Evolutionary conservation across 2,113 vertebrate genomes (phyloP).

Genomic region (Thymallus thymallus): DNA sequence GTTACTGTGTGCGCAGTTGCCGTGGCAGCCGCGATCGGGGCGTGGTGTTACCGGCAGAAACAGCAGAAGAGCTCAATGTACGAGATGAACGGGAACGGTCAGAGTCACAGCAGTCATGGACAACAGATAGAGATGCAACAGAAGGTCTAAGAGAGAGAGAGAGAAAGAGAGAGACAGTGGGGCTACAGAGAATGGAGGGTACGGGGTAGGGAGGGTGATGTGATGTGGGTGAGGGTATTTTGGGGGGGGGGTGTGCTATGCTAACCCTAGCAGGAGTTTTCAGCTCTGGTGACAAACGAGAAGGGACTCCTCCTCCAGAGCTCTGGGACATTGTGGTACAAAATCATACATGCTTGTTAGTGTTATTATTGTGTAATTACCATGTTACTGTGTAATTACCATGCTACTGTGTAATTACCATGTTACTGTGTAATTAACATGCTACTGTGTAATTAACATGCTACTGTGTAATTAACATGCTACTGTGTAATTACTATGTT

Average conservation of each 20-base stretch:
- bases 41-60: constrained; percentile 85
- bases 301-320: constrained; percentile 41
- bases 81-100: constrained; percentile 87
- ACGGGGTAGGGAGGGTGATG: constrained; percentile 10
- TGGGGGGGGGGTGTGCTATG: not conserved
- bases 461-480: no score
- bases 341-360: constrained; percentile 23
- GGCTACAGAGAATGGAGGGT: constrained; percentile 35
- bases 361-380: constrained; percentile 2
- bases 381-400: constrained; percentile 9
- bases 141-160: constrained; percentile 70
- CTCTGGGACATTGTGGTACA: constrained; percentile 49
- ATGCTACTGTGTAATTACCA: not conserved
- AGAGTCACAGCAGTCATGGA: constrained; percentile 71
- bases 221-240: not conserved
- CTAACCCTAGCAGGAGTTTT: constrained; percentile 32
- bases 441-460: no score
- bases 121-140: constrained; percentile 97
- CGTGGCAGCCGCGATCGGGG: constrained; percentile 68
- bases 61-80: constrained; percentile 91
- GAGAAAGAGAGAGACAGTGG: constrained; percentile 1
- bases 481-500: not conserved
- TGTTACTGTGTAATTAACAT: no score
- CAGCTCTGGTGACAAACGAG: constrained; percentile 50
- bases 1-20: constrained; percentile 78